phyloP scores from a whole-genome alignment of 2,797 vertebrate genomes.

The Valencia hispanica region DNA sequence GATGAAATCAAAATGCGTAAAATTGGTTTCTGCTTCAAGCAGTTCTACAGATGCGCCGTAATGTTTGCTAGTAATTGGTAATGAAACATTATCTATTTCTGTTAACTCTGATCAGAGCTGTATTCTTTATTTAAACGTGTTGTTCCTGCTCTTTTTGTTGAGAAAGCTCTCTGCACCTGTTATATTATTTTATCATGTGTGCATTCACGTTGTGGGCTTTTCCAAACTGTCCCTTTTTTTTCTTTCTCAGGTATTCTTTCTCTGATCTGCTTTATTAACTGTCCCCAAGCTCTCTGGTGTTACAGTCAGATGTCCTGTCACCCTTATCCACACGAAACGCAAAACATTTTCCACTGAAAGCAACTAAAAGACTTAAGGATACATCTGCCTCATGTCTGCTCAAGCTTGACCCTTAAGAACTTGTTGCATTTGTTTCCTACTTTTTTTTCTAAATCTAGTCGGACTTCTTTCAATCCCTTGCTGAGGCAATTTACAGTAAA shows the following conservation, averaged over 20 bases:
- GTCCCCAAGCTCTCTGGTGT: constrained; percentile 86
- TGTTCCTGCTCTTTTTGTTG: constrained; percentile 16
- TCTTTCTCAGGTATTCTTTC: constrained; percentile 96
- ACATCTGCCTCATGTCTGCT: constrained; percentile 81
- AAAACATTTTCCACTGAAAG: constrained; percentile 74
- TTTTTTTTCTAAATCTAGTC: constrained; percentile 12
- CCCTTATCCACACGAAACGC: constrained; percentile 78
- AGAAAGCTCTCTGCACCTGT: constrained; percentile 24
- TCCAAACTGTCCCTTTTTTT: constrained; percentile 87
- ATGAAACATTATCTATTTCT: background rate
- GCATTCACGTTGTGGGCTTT: constrained; percentile 84
- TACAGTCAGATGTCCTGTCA: constrained; percentile 84
- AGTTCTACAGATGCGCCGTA: background rate
- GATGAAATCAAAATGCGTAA: no score
- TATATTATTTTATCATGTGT: constrained; percentile 69
- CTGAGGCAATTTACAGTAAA: background rate
- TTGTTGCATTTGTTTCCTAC: constrained; percentile 74
- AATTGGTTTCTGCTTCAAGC: no score
- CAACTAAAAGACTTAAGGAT: constrained; percentile 69
- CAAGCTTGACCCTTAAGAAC: constrained; percentile 61
- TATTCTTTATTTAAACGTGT: constrained; percentile 21
- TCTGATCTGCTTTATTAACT: constrained; percentile 97
- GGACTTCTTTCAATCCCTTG: background rate
- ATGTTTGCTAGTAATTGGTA: background rate
- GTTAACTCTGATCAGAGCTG: constrained; percentile 9